Conservation (phyloP, 2,113 vertebrate genomes). For the Manacus vitellinus region DNA sequence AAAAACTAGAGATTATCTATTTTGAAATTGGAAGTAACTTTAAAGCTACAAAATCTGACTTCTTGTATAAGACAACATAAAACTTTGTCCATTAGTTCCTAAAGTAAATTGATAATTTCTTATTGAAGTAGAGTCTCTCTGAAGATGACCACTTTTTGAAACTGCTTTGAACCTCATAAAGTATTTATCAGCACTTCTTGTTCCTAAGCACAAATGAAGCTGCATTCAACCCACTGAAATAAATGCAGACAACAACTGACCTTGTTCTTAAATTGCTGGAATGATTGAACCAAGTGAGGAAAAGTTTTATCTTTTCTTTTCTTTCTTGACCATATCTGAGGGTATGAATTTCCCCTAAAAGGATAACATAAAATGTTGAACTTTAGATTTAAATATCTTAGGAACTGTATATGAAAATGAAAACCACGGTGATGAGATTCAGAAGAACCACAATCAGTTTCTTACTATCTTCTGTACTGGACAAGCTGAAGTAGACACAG, state of each 20-base stretch:
- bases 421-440: background rate
- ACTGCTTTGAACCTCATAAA: background rate
- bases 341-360: background rate
- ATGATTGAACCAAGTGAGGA: background rate
- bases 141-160: background rate
- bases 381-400: background rate
- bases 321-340: background rate
- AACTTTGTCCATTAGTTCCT: background rate
- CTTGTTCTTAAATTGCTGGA: background rate
- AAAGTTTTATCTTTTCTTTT: background rate
- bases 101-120: background rate
- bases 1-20: background rate
- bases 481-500: background rate
- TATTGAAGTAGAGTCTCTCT: background rate
- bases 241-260: background rate
- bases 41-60: background rate
- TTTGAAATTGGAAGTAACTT: background rate
- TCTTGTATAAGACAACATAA: background rate
- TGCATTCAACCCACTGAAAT: background rate
- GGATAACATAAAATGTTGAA: background rate
- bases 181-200: background rate
- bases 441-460: background rate
- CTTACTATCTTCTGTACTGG: background rate
- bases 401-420: background rate
- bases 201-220: background rate